Base-by-base conservation (phyloP, 2,797 vertebrate species). In the Galago senegalensis region DNA sequence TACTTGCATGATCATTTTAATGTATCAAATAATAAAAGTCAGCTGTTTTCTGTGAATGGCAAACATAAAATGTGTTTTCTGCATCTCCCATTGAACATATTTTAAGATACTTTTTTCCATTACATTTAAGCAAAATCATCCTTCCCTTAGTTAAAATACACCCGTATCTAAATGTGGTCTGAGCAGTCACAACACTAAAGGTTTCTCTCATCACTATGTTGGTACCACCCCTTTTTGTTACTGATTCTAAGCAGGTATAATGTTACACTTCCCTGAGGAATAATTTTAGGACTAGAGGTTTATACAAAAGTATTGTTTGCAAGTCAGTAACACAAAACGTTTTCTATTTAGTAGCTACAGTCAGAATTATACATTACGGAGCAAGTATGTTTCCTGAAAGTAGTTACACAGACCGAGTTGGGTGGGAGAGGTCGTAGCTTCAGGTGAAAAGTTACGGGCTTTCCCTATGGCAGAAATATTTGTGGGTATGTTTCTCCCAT, bases 241-340 rank as follows among this genome's bases (percentile, higher is more conserved):
- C 82, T 97, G 96, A 98, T 98, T 98, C 97, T 97, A 95, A 98
- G 94, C 96, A 98, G 96, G 95, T 98, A 97, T 84, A 93, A 69
- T 97, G 96, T 94, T 96, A 40, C 69, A 98, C 75, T 97, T 97
- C 86, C 87, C 76, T 2, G 0, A 97, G 94, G 82, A 98, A 92
- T 97, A 92, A 97, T 86, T 73, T 97, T 84, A 95, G 91, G 34
- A 85, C 92, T 92, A 84, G 58, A 95, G 80, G 83, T 97, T 97
- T 94, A 96, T 86, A 91, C 94, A 95, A 67, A 96, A 58, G 83
- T 97, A 97, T 95, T 25, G 16, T 96, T 96, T 97, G 73, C 70
- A 97, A 94, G 60, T 95, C 89, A 97, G 95, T 98, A 97, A 92
- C 72, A 63, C 87, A 81, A n/a, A 97, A 95, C 95, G 69, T 96